Evolutionary conservation across 2,888 invertebrate genomes (phyloP), one percentile per base, ranked within the genome.

Genomic region (Petrolisthes cinctipes): DNA sequence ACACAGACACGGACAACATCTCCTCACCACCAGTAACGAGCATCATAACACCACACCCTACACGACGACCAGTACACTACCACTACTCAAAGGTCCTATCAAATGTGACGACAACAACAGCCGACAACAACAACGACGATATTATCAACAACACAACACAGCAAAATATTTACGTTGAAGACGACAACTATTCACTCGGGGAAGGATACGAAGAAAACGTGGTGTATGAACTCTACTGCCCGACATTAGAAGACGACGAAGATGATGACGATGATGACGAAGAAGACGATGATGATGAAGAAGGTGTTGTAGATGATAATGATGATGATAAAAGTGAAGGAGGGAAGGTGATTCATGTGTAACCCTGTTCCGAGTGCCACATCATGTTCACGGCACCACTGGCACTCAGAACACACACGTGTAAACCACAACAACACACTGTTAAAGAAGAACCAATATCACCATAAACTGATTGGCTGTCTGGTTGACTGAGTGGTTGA

Each of bases 171-270:
- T n/a, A n/a, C n/a, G n/a, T n/a, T n/a, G n/a, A n/a, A n/a, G n/a
- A n/a, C n/a, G n/a, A n/a, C n/a, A n/a, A n/a, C n/a, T n/a, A n/a
- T n/a, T n/a, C n/a, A n/a, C n/a, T n/a, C n/a, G n/a, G n/a, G n/a
- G n/a, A n/a, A n/a, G 56, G 81, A 54, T 75, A 82, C 57, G 57
- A 54, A 4, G 78, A 83, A 14, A 71, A 83, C 23, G 86, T 86
- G 57, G 86, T 83, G 5, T 86, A 86, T 54, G 83, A 86, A 57
- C 83, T 86, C 14, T 86, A 86, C 20, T 81, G 86, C 61, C 23
- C 78, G 5, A 57, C 23, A 23, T n/a, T 37, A 5, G 71, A 83
- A 9, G 83, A 80, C 6, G 75, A 82, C 7, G 17, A 73, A 7
- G 37, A 80, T 23, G 51, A 66, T 66, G n/a, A n/a, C n/a, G n/a